Conservation (phyloP, 1,140 invertebrate species). For the Diachasma alloeum region DNA sequence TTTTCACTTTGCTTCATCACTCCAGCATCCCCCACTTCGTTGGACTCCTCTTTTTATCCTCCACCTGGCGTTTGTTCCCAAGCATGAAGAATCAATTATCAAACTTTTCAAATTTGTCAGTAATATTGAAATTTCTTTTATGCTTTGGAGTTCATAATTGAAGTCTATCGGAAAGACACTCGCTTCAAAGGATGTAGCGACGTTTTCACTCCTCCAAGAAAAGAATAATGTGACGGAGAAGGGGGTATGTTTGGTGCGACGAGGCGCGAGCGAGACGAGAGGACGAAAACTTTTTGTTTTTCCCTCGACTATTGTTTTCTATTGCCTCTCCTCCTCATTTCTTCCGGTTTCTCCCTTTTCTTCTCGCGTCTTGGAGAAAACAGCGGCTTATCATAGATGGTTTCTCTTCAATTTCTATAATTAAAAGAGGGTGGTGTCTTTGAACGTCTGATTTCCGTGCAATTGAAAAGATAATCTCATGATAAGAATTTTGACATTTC, state of each 20-base stretch:
- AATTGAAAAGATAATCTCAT: too few relatives aligned
- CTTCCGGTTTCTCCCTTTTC: constrained; percentile 4
- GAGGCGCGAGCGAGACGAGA: constrained; percentile 26
- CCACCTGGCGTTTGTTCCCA: constrained; percentile 39
- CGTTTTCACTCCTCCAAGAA: background rate
- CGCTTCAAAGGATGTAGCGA: constrained; percentile 39
- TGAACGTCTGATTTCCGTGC: too few relatives aligned
- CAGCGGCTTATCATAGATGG: constrained; percentile 44
- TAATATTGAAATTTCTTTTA: constrained; percentile 67
- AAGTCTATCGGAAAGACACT: constrained; percentile 58
- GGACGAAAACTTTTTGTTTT: constrained; percentile 61
- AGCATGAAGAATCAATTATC: constrained; percentile 63
- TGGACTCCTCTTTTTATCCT: constrained; percentile 24
- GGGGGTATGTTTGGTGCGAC: constrained; percentile 23
- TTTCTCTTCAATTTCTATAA: constrained; percentile 56
- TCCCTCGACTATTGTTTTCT: constrained; percentile 59
- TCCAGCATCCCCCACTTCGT: background rate
- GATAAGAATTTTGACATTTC: too few relatives aligned
- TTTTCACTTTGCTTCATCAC: constrained; percentile 19
- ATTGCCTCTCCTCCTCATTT: constrained; percentile 39
- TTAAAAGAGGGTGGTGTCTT: too few relatives aligned
- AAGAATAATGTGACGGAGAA: constrained; percentile 34
- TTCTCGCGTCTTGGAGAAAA: constrained; percentile 30
- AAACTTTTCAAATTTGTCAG: constrained; percentile 66
- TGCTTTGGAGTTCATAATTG: constrained; percentile 60